Percentiles rank a stretch among this genome's conserved stretches.
phyloP scores from a whole-genome alignment of 2,888 invertebrate genomes.

The Stenodera caucasica region DNA sequence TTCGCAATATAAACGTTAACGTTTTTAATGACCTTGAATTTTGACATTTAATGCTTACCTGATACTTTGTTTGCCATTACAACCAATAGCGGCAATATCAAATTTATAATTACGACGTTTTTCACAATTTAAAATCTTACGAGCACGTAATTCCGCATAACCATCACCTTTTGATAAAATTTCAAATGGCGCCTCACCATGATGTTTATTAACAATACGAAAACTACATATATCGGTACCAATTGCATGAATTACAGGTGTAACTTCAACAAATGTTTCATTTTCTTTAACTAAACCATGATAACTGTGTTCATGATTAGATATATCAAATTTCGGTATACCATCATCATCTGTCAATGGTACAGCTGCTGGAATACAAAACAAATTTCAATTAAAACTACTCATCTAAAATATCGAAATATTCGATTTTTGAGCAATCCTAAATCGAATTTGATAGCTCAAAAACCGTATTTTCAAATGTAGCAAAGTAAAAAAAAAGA shows the following conservation, averaged over 20 bases:
- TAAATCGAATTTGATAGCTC: too few species aligned
- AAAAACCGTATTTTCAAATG: too few species aligned
- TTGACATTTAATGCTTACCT: slow-evolving; percentile 52
- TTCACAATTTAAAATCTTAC: slow-evolving; percentile 87
- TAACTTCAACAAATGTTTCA: slow-evolving; percentile 89
- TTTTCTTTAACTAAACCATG: slow-evolving; percentile 92
- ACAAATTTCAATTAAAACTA: slow-evolving; percentile 3
- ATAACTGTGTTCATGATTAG: slow-evolving; percentile 84
- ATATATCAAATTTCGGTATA: slow-evolving; percentile 71
- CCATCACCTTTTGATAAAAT: slow-evolving; percentile 60
- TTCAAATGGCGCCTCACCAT: slow-evolving; percentile 88
- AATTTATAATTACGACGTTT: slow-evolving; percentile 94
- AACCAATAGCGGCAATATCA: slow-evolving; percentile 91
- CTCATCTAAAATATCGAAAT: too few species aligned
- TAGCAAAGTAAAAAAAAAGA: too few species aligned
- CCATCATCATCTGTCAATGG: not conserved
- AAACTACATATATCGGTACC: slow-evolving; percentile 75
- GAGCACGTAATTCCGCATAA: slow-evolving; percentile 81
- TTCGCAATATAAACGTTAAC: too few species aligned
- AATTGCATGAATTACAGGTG: slow-evolving; percentile 81
- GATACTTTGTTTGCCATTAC: slow-evolving; percentile 73
- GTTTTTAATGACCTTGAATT: too few species aligned
- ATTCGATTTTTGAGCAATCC: too few species aligned
- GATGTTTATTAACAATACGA: slow-evolving; percentile 88
- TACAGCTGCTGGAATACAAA: slow-evolving; percentile 56